phyloP scores from a whole-genome alignment of 2,888 invertebrate species.

The Bhutanitis thaidina region DNA sequence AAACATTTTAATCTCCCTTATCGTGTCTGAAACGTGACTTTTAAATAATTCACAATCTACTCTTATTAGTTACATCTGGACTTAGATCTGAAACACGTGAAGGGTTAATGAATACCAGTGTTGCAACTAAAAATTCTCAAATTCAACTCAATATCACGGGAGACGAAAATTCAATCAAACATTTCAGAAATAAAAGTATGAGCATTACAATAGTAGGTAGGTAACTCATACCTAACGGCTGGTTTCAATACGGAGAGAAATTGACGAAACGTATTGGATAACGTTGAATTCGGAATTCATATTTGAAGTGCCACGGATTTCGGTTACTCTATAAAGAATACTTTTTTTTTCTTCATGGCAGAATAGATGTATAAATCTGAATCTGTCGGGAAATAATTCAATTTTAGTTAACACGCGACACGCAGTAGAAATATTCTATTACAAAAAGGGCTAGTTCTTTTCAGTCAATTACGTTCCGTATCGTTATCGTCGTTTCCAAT shows the following conservation, averaged over 20 bases:
- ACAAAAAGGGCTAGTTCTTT: too few relatives aligned
- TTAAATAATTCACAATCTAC: too few relatives aligned
- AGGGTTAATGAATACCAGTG: too few relatives aligned
- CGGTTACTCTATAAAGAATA: not conserved
- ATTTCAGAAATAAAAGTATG: conserved; percentile 9
- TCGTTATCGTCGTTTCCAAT: too few relatives aligned
- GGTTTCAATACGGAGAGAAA: conserved; percentile 20
- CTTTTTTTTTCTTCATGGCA: conserved; percentile 1
- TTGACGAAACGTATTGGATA: conserved; percentile 20
- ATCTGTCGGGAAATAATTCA: not conserved
- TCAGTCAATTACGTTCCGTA: too few relatives aligned
- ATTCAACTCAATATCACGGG: too few relatives aligned
- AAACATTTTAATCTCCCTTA: too few relatives aligned
- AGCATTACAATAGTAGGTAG: conserved; percentile 14
- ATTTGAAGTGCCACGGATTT: conserved; percentile 10
- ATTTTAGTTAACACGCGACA: not conserved
- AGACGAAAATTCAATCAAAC: conserved; percentile 6
- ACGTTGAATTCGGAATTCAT: conserved; percentile 13
- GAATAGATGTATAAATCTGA: not conserved
- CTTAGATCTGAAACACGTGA: too few relatives aligned
- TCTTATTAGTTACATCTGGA: too few relatives aligned
- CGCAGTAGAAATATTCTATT: not conserved
- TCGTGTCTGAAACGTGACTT: too few relatives aligned
- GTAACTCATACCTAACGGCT: conserved; percentile 20
- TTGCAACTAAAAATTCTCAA: too few relatives aligned